Base-by-base conservation (phyloP, 2,113 vertebrate species). In the Pomatostomus ruficeps region DNA sequence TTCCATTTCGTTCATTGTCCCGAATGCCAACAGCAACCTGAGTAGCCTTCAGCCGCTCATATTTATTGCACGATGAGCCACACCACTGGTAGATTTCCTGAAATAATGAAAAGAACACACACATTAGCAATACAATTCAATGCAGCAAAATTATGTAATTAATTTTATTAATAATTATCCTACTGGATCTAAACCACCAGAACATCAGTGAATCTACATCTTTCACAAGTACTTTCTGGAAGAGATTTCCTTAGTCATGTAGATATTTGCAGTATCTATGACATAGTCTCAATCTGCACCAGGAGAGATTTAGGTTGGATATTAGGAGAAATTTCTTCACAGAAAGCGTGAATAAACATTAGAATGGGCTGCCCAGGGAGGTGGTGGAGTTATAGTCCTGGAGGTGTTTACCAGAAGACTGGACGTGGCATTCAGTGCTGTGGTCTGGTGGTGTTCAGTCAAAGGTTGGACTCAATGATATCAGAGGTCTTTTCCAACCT, bases 1-100 rank as follows among this genome's bases (percentile, higher is more conserved):
- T 97, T 45, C 98, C 98, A 6, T 98, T 99, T 26, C 98, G 97
- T 90, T 99, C 99, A 5, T 98, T 99, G 98, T 99, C 98, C 24
- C 99, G 98, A 94, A 99, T 99, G 55, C 98, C 98, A 31, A 88
- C n/a, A 48, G 98, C 98, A 86, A 99, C 98, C 67, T 99, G 98
- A 8, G 95, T 94, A 36, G 99, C 99, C 93, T 99, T 99, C 91
- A 99, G 96, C 29, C 98, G 96, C 88, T 99, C 99, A 3, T 98
- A 99, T 77, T 98, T 99, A 95, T 99, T 99, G 93, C 98, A 98
- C 0, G 97, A 97, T 17, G 98, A 98, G 62, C 99, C 99, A 93
- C 98, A 99, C 99, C 99, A 99, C 76, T 99, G 99, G 79, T 98
- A 99, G 91, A 99, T 99, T 38, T 96, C 97, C 99, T 99, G 68